Evolutionary conservation across 2,888 invertebrate genomes (phyloP).

Genomic region (Eupithecia subfuscata): DNA sequence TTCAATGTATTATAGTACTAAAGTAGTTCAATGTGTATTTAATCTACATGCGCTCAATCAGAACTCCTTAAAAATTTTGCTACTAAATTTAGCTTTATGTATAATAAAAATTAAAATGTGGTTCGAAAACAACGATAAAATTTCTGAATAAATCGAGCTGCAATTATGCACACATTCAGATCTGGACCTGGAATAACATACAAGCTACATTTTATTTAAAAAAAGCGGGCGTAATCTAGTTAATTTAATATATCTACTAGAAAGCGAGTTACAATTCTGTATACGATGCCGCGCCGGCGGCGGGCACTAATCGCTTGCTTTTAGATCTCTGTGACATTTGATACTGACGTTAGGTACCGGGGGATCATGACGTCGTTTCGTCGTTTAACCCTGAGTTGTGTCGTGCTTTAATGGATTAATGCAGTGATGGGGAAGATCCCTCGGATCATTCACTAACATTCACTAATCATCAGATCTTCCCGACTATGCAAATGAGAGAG

Average conservation of each 20-base stretch:
- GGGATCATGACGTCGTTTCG: conserved; percentile 59
- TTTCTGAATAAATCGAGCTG: no score
- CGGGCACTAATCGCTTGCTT: conserved; percentile 64
- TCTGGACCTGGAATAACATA: no score
- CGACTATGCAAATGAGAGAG: conserved; percentile 25
- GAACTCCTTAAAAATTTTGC: no score
- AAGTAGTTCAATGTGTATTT: no score
- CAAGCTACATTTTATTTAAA: no score
- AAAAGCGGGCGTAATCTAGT: neutral
- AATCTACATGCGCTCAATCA: no score
- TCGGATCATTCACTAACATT: conserved; percentile 21
- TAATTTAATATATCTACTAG: neutral
- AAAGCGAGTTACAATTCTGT: conserved; percentile 16
- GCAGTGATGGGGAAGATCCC: conserved; percentile 40
- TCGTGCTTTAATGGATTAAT: conserved; percentile 71
- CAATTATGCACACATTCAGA: no score
- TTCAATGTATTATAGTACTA: no score
- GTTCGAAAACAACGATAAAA: no score
- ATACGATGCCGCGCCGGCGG: conserved; percentile 37
- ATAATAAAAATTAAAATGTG: no score
- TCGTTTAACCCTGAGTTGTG: conserved; percentile 74
- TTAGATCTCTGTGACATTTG: conserved; percentile 73
- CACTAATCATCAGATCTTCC: conserved; percentile 22
- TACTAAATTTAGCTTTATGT: no score
- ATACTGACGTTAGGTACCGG: conserved; percentile 66